Evolutionary conservation across 2,888 invertebrate genomes (phyloP).

Genomic region (Mesopsocus fuscifrons): DNA sequence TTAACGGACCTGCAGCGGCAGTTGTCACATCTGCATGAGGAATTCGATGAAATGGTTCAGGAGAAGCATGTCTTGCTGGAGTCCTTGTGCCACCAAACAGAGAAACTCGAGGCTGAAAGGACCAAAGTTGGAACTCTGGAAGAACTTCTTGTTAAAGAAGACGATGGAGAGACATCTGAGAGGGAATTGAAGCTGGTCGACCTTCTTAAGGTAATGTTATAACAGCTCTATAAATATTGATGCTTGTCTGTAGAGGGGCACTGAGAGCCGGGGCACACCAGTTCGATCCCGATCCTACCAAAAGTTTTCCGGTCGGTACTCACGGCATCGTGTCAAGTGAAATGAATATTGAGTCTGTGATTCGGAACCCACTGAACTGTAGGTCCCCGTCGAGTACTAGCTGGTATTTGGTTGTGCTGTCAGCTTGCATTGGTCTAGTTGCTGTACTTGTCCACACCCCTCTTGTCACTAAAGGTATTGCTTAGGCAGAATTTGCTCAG

Average conservation of each 20-base stretch:
- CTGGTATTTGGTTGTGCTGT: no score
- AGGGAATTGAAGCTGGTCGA: conserved; percentile 66
- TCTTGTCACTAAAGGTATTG: no score
- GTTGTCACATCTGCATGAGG: conserved; percentile 28
- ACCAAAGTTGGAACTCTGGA: conserved; percentile 70
- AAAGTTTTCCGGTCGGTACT: no score
- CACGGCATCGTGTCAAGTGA: no score
- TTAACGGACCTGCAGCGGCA: conserved; percentile 64
- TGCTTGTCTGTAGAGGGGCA: conserved; percentile 2
- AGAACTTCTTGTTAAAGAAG: conserved; percentile 50
- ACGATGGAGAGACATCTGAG: conserved; percentile 48
- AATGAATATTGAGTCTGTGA: no score
- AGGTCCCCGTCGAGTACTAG: no score
- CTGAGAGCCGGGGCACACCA: no score
- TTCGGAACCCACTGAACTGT: no score
- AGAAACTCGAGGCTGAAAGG: conserved; percentile 73
- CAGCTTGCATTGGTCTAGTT: no score
- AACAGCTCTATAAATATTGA: conserved; percentile 7
- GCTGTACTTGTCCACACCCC: no score
- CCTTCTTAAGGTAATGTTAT: conserved; percentile 43
- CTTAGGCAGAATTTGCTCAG: no score
- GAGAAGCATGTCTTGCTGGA: conserved; percentile 80
- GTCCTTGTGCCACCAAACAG: conserved; percentile 79
- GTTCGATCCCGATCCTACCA: no score
- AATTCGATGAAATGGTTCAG: conserved; percentile 48